Base-by-base conservation (phyloP, 2,888 invertebrate species). In the Balanococcus diminutus region DNA sequence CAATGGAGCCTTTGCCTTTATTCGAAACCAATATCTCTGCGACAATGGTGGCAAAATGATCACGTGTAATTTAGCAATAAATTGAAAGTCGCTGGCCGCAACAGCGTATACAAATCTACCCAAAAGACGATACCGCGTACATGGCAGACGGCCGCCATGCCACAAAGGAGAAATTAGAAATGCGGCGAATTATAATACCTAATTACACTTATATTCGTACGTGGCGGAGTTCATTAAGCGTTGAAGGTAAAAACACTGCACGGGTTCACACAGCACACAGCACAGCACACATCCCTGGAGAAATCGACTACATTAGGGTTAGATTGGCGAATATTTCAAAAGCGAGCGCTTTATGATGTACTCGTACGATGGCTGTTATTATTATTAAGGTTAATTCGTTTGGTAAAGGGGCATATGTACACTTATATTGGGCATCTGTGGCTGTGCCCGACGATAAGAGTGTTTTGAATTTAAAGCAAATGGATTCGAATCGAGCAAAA, bases 201-300 rank as follows among this genome's bases (percentile, higher is more conserved):
- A 67, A 67, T 67, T 67, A 67, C 67, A 25, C 67, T 67, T 67
- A 67, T 28, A 16, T 56, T 56, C 56, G 67, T 28, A 67, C 28
- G 56, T 42, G 42, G 42, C 67, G 67, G 67, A 16, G 67, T 67
- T 67, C 67, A 67, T 67, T 67, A 67, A 67, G 67, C 67, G 56
- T 56, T 56, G 67, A 67, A 67, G 67, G 67, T 67, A 67, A 67
- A 67, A 67, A 67, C 67, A 67, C n/a, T n/a, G n/a, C n/a, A n/a
- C n/a, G n/a, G n/a, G n/a, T n/a, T n/a, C n/a, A n/a, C n/a, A n/a
- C n/a, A n/a, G n/a, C n/a, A n/a, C n/a, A n/a, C n/a, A n/a, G n/a
- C n/a, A n/a, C 22, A 22, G 56, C 56, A 56, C 56, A 67, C 67
- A 28, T 67, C 67, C 67, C 67, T 9, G 11, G 67, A 67, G 67